Evolutionary conservation across 2,797 vertebrate genomes (phyloP), one percentile per base, ranked within the genome.

Genomic region (Chiloscyllium punctatum): DNA sequence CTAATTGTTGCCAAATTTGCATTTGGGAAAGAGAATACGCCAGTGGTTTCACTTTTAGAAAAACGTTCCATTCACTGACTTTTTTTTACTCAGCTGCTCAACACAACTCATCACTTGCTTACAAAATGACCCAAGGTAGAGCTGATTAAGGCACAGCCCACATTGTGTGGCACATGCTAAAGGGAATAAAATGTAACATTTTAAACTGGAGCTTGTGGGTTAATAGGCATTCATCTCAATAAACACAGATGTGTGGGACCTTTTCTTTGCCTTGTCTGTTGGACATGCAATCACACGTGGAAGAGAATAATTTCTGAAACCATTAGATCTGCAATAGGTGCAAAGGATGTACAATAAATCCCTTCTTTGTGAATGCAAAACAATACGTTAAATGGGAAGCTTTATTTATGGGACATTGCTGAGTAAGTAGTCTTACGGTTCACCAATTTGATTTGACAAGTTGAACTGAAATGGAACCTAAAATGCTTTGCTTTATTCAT

Each of bases 231-330:
- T 98, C 97, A 96, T 97, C 96, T 97, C 96, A 97, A 97, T 97
- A 98, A 97, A 97, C 97, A 97, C 96, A 98, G 97, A 97, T 98
- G 97, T 97, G 96, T 96, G 97, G 97, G 97, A 97, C 97, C 96
- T 97, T 97, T 98, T 97, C 96, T 95, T 94, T 96, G 74, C 95
- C 97, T 96, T 97, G 96, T 98, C 95, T 98, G 98, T 97, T 97
- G 97, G 98, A 98, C 98, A 98, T 98, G 98, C 96, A 95, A 96
- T 95, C 96, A 66, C 94, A 53, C 0, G 69, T 48, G 74, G 71
- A 53, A 95, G 72, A 77, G 71, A 33, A 53, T 74, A 33, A 95
- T 51, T 74, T 72, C 15, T 95, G 71, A 95, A 95, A 77, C 48
- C 74, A 27, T 95, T 74, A 74, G 74, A 71, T 72, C 48, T 94